Evolutionary conservation across 2,113 vertebrate species (phyloP), one percentile per base, ranked within the genome.

Genomic region (Rhinoptilus africanus): DNA sequence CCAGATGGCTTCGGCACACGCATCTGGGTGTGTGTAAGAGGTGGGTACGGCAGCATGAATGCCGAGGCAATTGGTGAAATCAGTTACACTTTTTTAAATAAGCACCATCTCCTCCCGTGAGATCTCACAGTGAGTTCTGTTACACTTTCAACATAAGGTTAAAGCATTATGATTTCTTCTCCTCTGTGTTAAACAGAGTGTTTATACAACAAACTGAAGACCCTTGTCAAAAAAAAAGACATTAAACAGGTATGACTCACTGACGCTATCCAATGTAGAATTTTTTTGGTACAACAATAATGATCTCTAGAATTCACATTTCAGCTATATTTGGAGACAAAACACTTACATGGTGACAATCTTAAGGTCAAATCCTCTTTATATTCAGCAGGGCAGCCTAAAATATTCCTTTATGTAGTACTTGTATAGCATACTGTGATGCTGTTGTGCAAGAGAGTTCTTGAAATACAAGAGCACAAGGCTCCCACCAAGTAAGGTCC

Each of bases 1-100:
- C 30, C 88, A 77, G 69, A 60, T 14, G 18, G 13, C 39, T 28
- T 6, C 0, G 0, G 54, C 35, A 39, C 57, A 87, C 14, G 4
- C 45, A 11, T 2, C 3, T 20, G 2, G 9, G 6, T 30, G 26
- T 43, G 22, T 14, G n/a, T 9, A 32, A 22, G 0, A 35, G 6
- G 39, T 8, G 15, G 27, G 12, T 37, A 35, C 4, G 30, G 53
- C 83, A 76, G 53, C n/a, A 16, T 2, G 4, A 79, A 54, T 9
- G 17, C 37, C 20, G 48, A 27, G 27, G 23, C 18, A 53, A 39
- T 0, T 34, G 51, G 23, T 62, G 37, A 82, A 53, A 71, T 78
- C 17, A 7, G 22, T 6, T 32, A 22, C 6, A 2, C 20, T 77
- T 63, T 56, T 77, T 53, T 1, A 81, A 87, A 18, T 24, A 39